These are phyloP conservation scores for Palythoa grandiflora DNA, from an alignment of 92 coral and sea anemone genomes.

Conservation along the genomic window DNA sequence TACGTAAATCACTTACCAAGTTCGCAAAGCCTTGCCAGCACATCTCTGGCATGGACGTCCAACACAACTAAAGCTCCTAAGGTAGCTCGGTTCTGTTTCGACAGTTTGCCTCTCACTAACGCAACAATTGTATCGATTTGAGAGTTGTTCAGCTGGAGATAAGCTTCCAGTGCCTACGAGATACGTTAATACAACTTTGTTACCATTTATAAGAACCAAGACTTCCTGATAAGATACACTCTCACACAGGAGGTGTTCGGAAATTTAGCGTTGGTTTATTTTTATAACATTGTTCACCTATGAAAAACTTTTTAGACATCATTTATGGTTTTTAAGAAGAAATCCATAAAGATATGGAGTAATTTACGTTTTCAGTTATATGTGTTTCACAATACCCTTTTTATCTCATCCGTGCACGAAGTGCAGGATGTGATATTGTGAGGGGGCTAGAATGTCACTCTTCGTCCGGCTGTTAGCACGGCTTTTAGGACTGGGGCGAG, in stretches of 20 bases:
- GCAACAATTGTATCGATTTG: constrained; percentile 86
- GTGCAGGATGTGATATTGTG: too few relatives aligned
- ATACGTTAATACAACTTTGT: not conserved
- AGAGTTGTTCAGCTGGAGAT: constrained; percentile 77
- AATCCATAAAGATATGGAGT: too few relatives aligned
- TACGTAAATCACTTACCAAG: constrained; percentile 56
- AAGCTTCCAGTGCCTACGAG: constrained; percentile 78
- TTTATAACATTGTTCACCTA: too few relatives aligned
- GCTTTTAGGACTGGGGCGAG: too few relatives aligned
- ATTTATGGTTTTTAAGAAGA: too few relatives aligned
- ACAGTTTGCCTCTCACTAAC: constrained; percentile 79
- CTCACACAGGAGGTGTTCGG: not conserved
- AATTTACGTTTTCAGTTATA: too few relatives aligned
- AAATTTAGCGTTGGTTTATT: too few relatives aligned
- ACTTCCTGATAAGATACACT: not conserved
- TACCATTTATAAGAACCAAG: not conserved
- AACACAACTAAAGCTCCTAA: constrained; percentile 88
- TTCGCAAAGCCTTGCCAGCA: constrained; percentile 72
- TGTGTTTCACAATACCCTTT: too few relatives aligned
- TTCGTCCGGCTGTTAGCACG: too few relatives aligned
- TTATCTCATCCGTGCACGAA: too few relatives aligned
- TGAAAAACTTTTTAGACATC: too few relatives aligned
- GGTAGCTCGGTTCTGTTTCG: constrained; percentile 89
- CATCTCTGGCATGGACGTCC: constrained; percentile 92
- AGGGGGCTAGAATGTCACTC: too few relatives aligned